These are phyloP conservation scores for Cantharis flavilabris DNA, from an alignment of 2,888 invertebrate species.

Conservation along the genomic window DNA sequence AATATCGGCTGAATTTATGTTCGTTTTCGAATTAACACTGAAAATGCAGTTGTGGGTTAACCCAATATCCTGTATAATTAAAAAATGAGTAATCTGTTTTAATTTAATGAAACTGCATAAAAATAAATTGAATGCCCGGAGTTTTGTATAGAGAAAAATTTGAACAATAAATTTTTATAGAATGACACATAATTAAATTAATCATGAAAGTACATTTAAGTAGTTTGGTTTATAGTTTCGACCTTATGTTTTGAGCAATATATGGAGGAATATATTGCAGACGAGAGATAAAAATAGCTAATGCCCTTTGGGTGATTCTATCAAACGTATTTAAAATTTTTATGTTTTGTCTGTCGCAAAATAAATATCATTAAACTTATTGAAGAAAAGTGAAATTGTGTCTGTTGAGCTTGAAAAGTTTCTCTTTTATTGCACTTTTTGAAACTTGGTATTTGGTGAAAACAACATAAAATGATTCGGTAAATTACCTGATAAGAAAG, in stretches of 20 bases:
- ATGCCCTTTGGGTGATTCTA: background rate
- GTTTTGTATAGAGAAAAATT: background rate
- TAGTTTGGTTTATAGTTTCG: background rate
- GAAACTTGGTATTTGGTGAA: conserved; percentile 1
- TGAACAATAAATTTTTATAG: background rate
- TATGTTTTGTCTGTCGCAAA: background rate
- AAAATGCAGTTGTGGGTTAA: background rate
- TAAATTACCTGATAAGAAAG: background rate
- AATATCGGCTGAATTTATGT: background rate
- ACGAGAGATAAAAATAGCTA: background rate
- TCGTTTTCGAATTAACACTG: background rate
- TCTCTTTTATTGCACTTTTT: conserved; percentile 8
- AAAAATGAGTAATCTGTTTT: background rate
- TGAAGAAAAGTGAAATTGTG: conserved; percentile 12
- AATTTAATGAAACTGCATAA: background rate
- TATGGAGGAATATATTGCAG: background rate
- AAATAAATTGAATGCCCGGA: background rate
- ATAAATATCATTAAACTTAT: background rate
- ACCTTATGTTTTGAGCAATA: background rate
- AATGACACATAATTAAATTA: background rate
- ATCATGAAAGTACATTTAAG: background rate
- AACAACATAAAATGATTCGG: conserved; percentile 12
- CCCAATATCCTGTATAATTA: background rate
- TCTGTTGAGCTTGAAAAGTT: conserved; percentile 11
- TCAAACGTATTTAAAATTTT: background rate